Conservation (phyloP, 2,113 vertebrate genomes). For the Otus sunia region DNA sequence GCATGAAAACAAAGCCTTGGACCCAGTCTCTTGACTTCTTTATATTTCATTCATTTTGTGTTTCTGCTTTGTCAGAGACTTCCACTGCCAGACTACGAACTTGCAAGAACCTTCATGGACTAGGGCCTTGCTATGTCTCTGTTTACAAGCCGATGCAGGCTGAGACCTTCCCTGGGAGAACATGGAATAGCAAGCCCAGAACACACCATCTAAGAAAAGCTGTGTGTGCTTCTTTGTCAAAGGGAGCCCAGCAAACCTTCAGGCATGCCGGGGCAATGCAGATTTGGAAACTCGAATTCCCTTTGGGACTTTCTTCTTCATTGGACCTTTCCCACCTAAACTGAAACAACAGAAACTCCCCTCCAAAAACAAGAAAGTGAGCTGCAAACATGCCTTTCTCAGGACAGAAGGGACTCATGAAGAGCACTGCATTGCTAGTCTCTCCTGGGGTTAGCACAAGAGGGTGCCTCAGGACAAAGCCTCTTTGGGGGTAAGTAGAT, state of each 20-base stretch:
- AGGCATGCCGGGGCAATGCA: neutral
- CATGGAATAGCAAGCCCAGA: neutral
- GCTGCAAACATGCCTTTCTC: neutral
- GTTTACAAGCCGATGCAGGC: neutral
- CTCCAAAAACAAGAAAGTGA: neutral
- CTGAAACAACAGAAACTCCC: neutral
- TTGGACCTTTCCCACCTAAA: neutral
- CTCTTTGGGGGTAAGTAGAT: neutral
- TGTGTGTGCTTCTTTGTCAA: neutral
- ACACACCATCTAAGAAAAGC: neutral
- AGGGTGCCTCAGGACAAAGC: neutral
- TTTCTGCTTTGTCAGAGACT: neutral
- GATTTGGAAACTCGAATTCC: neutral
- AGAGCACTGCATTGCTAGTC: neutral
- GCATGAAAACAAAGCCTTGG: neutral
- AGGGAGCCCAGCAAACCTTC: neutral
- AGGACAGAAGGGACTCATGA: neutral
- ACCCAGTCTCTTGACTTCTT: neutral
- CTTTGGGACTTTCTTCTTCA: neutral
- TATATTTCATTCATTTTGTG: neutral
- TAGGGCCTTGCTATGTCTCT: neutral
- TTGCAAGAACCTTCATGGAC: neutral
- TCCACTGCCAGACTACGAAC: neutral
- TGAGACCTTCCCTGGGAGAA: neutral
- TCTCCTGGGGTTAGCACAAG: neutral